phyloP scores from a whole-genome alignment of 2,888 invertebrate genomes.

The Epirrita christyi region DNA sequence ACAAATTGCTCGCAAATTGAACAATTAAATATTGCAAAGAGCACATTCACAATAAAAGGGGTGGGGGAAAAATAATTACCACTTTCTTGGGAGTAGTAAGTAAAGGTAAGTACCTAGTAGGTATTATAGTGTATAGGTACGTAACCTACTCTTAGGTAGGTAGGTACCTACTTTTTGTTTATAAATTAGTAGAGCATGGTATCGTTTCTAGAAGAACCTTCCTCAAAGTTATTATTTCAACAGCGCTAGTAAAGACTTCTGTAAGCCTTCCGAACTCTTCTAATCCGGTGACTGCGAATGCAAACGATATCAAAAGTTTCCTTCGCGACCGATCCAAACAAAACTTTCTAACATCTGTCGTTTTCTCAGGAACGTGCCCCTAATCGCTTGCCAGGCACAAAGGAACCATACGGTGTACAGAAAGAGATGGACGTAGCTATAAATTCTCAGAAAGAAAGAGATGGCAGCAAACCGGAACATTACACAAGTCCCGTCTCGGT shows the following conservation, averaged over 20 bases:
- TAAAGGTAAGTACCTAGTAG: no score
- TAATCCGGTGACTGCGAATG: slow-evolving; percentile 49
- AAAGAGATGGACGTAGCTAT: slow-evolving; percentile 48
- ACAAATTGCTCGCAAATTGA: no score
- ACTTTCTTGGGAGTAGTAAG: no score
- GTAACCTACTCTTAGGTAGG: no score
- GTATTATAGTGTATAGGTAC: no score
- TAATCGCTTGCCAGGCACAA: slow-evolving; percentile 71
- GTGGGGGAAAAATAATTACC: no score
- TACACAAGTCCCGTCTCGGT: slow-evolving; percentile 78
- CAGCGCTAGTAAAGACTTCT: slow-evolving; percentile 42
- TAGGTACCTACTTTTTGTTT: no score
- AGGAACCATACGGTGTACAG: slow-evolving; percentile 65
- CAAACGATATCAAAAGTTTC: slow-evolving; percentile 66
- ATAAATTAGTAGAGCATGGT: no score
- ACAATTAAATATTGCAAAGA: no score
- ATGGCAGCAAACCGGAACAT: slow-evolving; percentile 69
- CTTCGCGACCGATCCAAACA: slow-evolving; percentile 62
- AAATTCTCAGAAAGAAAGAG: slow-evolving; percentile 43
- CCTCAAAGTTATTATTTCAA: slow-evolving; percentile 40
- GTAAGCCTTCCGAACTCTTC: slow-evolving; percentile 50
- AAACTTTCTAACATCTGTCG: slow-evolving; percentile 76
- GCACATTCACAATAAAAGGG: no score
- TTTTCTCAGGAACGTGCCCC: slow-evolving; percentile 82
- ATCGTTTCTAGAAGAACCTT: no score